These are phyloP conservation scores for Polyodon spathula DNA, from an alignment of 2,113 vertebrate genomes.

Conservation along the genomic window DNA sequence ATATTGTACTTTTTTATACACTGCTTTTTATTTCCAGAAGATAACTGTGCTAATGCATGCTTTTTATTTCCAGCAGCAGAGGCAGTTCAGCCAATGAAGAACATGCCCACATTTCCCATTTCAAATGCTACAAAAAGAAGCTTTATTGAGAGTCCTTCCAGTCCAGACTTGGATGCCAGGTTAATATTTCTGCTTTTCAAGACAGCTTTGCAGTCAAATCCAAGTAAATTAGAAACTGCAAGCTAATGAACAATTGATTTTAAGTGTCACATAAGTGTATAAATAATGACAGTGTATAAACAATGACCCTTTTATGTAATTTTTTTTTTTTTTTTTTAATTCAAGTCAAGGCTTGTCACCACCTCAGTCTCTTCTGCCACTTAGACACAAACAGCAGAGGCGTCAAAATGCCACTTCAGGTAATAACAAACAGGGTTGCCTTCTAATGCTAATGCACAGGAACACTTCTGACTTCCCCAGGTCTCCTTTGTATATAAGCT, in stretches of 20 bases:
- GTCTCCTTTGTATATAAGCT: too few species aligned
- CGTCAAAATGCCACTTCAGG: constrained; percentile 53
- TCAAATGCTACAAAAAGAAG: constrained; percentile 70
- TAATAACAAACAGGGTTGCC: constrained; percentile 36
- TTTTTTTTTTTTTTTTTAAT: constrained; percentile 23
- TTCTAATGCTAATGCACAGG: constrained; percentile 22
- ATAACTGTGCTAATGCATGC: background rate
- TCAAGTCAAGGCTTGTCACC: constrained; percentile 34
- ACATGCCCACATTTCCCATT: constrained; percentile 53
- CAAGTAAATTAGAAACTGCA: too few species aligned
- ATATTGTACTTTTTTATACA: too few species aligned
- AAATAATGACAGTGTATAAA: too few species aligned
- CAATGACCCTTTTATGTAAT: background rate
- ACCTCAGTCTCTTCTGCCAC: constrained; percentile 34
- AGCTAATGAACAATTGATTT: too few species aligned
- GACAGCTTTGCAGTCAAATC: background rate
- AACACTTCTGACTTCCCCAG: background rate
- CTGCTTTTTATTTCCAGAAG: too few species aligned
- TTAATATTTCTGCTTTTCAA: constrained; percentile 14
- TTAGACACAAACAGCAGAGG: constrained; percentile 37
- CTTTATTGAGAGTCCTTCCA: constrained; percentile 57
- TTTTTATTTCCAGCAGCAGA: constrained; percentile 30
- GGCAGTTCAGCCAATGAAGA: constrained; percentile 54
- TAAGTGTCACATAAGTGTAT: too few species aligned
- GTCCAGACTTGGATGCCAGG: constrained; percentile 52